These are phyloP conservation scores for Pedionomus torquatus DNA, from an alignment of 2,113 vertebrate genomes.

Conservation along the genomic window DNA sequence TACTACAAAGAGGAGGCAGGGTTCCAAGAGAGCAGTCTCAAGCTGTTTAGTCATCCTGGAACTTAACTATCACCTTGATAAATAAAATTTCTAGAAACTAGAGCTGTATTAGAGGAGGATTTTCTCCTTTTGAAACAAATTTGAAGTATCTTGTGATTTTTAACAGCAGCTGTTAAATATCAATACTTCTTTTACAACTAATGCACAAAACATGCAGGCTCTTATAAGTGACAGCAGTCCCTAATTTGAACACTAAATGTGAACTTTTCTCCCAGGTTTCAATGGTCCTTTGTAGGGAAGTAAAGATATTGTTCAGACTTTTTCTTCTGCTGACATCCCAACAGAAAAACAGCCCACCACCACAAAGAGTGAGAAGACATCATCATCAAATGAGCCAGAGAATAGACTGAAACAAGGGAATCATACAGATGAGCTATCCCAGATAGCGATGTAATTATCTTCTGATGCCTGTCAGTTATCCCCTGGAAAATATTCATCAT, in stretches of 20 bases:
- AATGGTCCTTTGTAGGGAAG: background rate
- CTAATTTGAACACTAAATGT: background rate
- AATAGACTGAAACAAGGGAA: background rate
- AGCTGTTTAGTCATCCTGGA: background rate
- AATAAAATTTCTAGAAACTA: background rate
- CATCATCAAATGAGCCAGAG: background rate
- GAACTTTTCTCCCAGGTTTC: background rate
- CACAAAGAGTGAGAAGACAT: background rate
- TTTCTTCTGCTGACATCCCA: background rate
- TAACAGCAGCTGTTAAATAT: background rate
- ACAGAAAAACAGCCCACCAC: background rate
- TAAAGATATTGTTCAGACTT: background rate
- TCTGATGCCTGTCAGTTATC: background rate
- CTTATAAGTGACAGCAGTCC: background rate
- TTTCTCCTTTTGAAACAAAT: background rate
- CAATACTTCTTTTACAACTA: background rate
- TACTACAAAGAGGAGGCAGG: background rate
- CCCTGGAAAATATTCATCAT: background rate
- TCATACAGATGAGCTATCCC: background rate
- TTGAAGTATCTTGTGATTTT: background rate
- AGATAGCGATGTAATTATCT: background rate
- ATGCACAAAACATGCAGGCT: background rate
- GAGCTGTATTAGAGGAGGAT: background rate
- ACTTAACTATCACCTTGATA: background rate
- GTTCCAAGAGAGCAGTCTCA: background rate